Evolutionary conservation across 2,888 invertebrate species (phyloP).

Genomic region (Dermolepida albohirtum): DNA sequence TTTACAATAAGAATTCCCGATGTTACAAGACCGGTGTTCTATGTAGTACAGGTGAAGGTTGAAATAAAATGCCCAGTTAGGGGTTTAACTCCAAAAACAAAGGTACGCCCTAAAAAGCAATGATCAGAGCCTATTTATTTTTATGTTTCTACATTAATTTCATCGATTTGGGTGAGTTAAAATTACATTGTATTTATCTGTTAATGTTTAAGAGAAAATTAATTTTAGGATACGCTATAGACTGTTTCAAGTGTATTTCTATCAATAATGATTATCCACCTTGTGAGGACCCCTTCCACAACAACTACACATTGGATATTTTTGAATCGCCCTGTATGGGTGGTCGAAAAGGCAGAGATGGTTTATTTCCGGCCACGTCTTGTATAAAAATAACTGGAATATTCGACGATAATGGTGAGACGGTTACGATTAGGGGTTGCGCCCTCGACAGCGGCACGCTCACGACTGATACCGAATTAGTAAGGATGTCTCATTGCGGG

Average conservation of each 20-base stretch:
- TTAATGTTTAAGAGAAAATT: neutral
- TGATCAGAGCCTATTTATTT: slow-evolving; percentile 16
- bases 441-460: slow-evolving; percentile 95
- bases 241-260: slow-evolving; percentile 97
- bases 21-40: slow-evolving; percentile 1
- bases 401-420: slow-evolving; percentile 82
- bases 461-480: slow-evolving; percentile 96
- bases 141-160: slow-evolving; percentile 32
- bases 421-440: slow-evolving; percentile 91
- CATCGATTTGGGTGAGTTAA: slow-evolving; percentile 20
- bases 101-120: neutral
- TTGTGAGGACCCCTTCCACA: slow-evolving; percentile 97
- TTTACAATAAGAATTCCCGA: slow-evolving; percentile 37
- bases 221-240: slow-evolving; percentile 75
- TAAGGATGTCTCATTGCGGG: slow-evolving; percentile 97
- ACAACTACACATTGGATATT: slow-evolving; percentile 86
- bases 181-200: neutral
- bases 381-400: slow-evolving; percentile 95
- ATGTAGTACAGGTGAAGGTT: neutral
- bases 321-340: slow-evolving; percentile 94
- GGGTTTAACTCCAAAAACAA: slow-evolving; percentile 1
- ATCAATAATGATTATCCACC: slow-evolving; percentile 86
- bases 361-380: slow-evolving; percentile 95
- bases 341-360: slow-evolving; percentile 91
- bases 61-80: slow-evolving; percentile 28